Conservation (phyloP, 1,140 invertebrate species). For the Drosophila parabipectinata region DNA sequence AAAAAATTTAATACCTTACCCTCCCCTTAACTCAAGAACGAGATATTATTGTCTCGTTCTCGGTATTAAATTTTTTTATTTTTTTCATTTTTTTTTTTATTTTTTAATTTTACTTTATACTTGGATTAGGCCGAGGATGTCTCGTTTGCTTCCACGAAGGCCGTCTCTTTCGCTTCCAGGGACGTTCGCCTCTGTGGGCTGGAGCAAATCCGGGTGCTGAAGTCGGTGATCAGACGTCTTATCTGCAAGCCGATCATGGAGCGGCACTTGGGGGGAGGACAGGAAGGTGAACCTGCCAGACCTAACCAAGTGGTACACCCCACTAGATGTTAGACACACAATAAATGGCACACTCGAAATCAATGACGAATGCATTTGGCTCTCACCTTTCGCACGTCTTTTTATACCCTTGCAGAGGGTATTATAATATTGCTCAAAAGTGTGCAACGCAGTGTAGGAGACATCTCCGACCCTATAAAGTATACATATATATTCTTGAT, state of each 20-base stretch:
- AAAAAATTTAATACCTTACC: too few relatives aligned
- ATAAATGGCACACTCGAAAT: neutral
- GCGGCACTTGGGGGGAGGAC: conserved; percentile 64
- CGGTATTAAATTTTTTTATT: too few relatives aligned
- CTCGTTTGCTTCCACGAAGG: neutral
- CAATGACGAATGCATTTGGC: conserved; percentile 35
- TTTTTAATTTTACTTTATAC: too few relatives aligned
- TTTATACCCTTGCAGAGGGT: too few relatives aligned
- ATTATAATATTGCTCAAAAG: too few relatives aligned
- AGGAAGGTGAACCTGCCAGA: conserved; percentile 85
- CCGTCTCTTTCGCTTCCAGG: conserved; percentile 76
- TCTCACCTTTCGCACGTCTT: conserved; percentile 21
- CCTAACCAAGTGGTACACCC: neutral
- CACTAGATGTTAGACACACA: neutral
- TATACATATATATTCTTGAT: too few relatives aligned
- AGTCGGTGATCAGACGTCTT: conserved; percentile 76
- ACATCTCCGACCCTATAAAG: too few relatives aligned
- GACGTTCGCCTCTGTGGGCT: conserved; percentile 88
- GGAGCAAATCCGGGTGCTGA: conserved; percentile 86
- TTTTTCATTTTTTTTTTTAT: too few relatives aligned
- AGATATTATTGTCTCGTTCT: too few relatives aligned
- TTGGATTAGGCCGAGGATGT: conserved; percentile 87
- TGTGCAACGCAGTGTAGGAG: too few relatives aligned
- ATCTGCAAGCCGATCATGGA: conserved; percentile 72
- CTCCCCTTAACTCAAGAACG: too few relatives aligned